Evolutionary conservation across 1,140 invertebrate species (phyloP).

Genomic region (Ceratosolen solmsi): DNA sequence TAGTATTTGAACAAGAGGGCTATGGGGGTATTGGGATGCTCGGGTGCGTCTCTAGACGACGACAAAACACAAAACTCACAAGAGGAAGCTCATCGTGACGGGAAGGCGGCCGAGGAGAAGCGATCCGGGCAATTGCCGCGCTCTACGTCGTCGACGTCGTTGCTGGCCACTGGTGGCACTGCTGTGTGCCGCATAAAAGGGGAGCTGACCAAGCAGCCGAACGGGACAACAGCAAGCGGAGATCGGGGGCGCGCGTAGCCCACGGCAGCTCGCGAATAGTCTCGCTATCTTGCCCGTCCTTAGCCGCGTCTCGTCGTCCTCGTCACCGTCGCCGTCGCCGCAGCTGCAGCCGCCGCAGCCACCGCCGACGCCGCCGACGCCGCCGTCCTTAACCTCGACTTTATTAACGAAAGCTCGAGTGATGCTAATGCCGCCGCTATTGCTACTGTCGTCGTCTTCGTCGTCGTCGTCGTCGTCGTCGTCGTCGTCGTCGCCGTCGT

Average conservation of each 20-base stretch:
- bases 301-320: not conserved
- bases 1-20: not conserved
- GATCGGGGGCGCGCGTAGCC: not conserved
- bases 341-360: not conserved
- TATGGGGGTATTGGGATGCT: no score
- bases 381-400: no score
- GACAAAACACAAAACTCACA: conserved; percentile 23
- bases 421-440: not conserved
- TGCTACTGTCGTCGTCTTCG: not conserved
- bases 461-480: no score
- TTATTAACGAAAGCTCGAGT: no score
- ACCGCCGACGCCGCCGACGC: not conserved
- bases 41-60: not conserved
- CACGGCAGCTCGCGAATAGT: not conserved
- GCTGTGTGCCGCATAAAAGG: conserved; percentile 44
- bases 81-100: conserved; percentile 50
- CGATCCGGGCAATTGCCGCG: conserved; percentile 7
- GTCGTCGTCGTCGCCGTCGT: not conserved
- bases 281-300: conserved; percentile 26
- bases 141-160: not conserved
- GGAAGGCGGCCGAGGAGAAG: conserved; percentile 27
- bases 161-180: not conserved
- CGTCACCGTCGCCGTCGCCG: not conserved
- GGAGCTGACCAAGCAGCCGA: conserved; percentile 27
- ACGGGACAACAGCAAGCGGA: conserved; percentile 20